phyloP scores from a whole-genome alignment of 2,888 invertebrate species.

The Julus scandinavius region DNA sequence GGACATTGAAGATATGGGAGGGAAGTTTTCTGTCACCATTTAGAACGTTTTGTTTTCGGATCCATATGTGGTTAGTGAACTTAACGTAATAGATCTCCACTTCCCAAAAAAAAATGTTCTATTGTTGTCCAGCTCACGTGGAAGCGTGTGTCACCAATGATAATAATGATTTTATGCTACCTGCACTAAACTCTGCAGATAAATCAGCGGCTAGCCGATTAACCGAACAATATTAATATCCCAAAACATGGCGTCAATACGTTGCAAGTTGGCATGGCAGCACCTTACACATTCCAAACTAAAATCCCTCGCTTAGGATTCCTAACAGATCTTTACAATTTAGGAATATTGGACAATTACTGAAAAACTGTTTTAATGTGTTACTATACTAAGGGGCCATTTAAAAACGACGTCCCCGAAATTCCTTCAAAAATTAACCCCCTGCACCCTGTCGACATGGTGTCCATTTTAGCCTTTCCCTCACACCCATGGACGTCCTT shows the following conservation, averaged over 20 bases:
- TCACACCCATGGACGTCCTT: no score
- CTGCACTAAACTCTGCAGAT: neutral
- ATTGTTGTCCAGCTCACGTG: slow-evolving; percentile 22
- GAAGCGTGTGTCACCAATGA: neutral
- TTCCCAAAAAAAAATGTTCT: slow-evolving; percentile 1
- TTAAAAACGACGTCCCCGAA: no score
- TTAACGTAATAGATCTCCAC: slow-evolving; percentile 45
- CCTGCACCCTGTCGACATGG: no score
- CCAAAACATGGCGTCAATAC: neutral
- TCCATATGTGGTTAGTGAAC: slow-evolving; percentile 45
- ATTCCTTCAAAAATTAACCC: no score
- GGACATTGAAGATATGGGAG: slow-evolving; percentile 51
- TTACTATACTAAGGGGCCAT: no score
- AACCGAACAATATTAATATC: neutral
- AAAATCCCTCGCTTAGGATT: no score
- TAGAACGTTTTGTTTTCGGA: slow-evolving; percentile 38
- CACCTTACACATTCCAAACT: no score
- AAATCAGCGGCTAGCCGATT: neutral
- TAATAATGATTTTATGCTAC: slow-evolving; percentile 36
- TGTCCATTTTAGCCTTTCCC: no score
- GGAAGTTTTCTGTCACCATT: slow-evolving; percentile 41
- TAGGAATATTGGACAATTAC: no score
- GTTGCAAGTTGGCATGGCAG: neutral
- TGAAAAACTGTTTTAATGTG: no score
- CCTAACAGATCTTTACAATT: no score